Percentiles rank a stretch among this genome's conserved stretches.
Conservation (phyloP, 1,140 invertebrate genomes). For the Rhagoletis zephyria region DNA sequence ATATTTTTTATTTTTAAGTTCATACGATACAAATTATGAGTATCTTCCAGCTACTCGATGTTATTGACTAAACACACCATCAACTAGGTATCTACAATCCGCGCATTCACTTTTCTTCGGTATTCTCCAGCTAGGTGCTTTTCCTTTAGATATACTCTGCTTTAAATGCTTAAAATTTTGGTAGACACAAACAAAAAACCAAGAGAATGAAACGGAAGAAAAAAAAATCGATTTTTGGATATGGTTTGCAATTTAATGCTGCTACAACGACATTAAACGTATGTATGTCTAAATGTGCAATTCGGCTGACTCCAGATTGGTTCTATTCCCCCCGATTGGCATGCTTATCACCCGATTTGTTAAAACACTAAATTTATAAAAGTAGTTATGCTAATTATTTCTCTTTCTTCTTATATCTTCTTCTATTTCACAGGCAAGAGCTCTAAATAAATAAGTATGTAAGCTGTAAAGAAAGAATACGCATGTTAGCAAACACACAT, state of each 20-base stretch:
- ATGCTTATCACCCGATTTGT: not conserved
- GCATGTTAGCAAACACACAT: not conserved
- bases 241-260: not conserved
- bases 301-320: conserved; percentile 15
- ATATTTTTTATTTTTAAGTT: no score
- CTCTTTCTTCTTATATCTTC: conserved; percentile 37
- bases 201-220: not conserved
- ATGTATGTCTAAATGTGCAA: not conserved
- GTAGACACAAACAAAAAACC: not conserved
- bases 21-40: no score
- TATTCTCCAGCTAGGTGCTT: not conserved
- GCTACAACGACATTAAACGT: not conserved
- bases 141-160: not conserved
- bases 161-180: not conserved
- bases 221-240: not conserved
- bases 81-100: not conserved
- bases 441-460: conserved; percentile 41
- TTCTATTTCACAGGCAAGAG: conserved; percentile 53
- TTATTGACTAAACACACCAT: not conserved
- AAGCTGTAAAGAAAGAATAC: not conserved
- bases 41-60: not conserved
- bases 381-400: conserved; percentile 25
- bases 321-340: conserved; percentile 30
- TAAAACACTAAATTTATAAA: conserved; percentile 1
- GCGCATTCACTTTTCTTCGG: not conserved